Evolutionary conservation across 1,140 invertebrate species (phyloP), one percentile per base, ranked within the genome.

Genomic region (Cydia pomonella): DNA sequence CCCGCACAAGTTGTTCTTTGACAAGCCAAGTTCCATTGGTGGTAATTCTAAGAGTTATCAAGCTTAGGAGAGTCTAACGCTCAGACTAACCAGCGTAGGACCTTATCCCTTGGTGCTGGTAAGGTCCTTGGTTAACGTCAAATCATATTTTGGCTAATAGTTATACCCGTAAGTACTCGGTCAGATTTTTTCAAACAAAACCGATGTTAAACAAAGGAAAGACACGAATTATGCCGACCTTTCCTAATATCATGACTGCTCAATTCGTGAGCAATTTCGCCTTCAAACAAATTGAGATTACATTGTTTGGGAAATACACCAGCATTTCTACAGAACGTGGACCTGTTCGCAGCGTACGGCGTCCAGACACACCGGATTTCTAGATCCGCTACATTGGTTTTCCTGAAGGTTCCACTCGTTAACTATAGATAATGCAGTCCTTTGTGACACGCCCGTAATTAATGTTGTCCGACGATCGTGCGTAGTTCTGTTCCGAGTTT

Each of bases 361-460:
- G 41, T 16, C 41, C 41, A 3, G 41, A 44, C 12, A 44, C 13
- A 13, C 13, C 33, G 13, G 13, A 16, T 44, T 44, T 44, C 41
- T 13, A 44, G 10, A 12, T 44, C 41, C 18, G 47, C 7, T 50
- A 13, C 3, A 50, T 5, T 50, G 16, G 47, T 50, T 50, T n/a
- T 10, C 53, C 9, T 59, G 21, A 59, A 10, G 6, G 18, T 59
- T 21, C 21, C 53, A 5, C 53, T 59, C 53, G 6, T 59, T 23
- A 23, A 23, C 1, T n/a, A 21, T 23, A 10, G 18, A 12, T 18
- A 59, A 59, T 59, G 21, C 21, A 59, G 29, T 66, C 33, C 63
- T 74, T 74, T 82, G 82, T 82, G 78, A 69, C 73, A 63, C 74
- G 76, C 72, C 62, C 73, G 77, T 84, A 82, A 84, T 84, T 84